Base-by-base conservation (phyloP, 2,888 invertebrate species). In the Eilema depressum region DNA sequence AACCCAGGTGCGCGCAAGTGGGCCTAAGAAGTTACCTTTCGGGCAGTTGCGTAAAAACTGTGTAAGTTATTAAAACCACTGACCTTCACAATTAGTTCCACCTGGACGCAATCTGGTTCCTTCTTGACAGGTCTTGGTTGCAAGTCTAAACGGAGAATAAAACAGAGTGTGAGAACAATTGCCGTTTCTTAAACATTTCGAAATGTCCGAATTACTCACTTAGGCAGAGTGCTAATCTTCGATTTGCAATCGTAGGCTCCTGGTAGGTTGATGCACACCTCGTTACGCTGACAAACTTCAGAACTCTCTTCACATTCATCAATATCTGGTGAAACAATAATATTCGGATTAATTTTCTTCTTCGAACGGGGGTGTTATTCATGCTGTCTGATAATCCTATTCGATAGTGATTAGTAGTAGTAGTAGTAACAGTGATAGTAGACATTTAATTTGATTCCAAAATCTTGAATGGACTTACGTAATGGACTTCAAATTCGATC, bases 221-320 rank as follows among this genome's bases (percentile, higher is more conserved):
- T 93, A 2, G 95, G 95, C 41, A 95, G 78, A 0, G 94, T 94
- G 86, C 92, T 93, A 75, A 94, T 92, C 78, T 95, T 95, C 0
- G 94, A 98, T 64, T 97, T 96, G 88, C 98, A 98, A 66, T 97
- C 95, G 88, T 98, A 98, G 1, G 97, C 97, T n/a, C 99, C 99
- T 0, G 96, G 96, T 11, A 97, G 96, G 89, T 99, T 99, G 71
- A 97, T 95, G 88, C 99, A 99, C n/a, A 97, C 96, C 89, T 99
- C 98, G 14, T 96, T 96, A 1, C 96, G 92, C 5, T 96, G 96
- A 88, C 99, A 99, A 67, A 97, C 96, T 84, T 98, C 98, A 0
- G 96, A 96, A 17, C 97, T 97, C 47, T 96, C 96, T 17, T 96
- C 96, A 86, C 99, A 99, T 89, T 99, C 99, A 88, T 99, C 97